Evolutionary conservation across 2,888 invertebrate species (phyloP).

Genomic region (Eremobia ochroleuca): DNA sequence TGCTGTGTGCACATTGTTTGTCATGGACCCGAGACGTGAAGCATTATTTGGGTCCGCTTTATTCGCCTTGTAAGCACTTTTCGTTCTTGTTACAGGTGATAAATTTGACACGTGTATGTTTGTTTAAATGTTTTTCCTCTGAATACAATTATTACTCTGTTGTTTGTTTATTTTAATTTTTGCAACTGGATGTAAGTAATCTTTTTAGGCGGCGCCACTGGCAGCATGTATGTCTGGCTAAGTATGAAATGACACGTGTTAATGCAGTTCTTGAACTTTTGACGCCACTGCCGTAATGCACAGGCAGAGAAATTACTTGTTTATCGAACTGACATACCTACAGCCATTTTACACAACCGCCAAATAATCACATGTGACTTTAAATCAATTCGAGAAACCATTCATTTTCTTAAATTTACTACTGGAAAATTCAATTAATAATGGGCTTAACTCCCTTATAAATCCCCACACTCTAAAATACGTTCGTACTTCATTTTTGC

Average conservation of each 20-base stretch:
- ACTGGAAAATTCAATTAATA: not conserved
- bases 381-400: not conserved
- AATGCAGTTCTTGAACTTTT: not conserved
- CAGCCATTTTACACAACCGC: not conserved
- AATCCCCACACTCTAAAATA: not conserved
- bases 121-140: slow-evolving; percentile 1
- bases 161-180: not conserved
- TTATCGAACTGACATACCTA: not conserved
- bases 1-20: slow-evolving; percentile 24
- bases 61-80: slow-evolving; percentile 15
- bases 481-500: not conserved
- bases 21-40: slow-evolving; percentile 10
- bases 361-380: not conserved
- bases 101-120: slow-evolving; percentile 31
- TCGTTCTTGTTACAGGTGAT: slow-evolving; percentile 30
- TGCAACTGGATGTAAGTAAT: not conserved
- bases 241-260: not conserved
- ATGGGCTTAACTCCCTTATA: not conserved
- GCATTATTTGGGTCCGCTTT: slow-evolving; percentile 25
- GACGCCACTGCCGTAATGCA: too few relatives aligned
- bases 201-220: too few relatives aligned
- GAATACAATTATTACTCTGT: not conserved
- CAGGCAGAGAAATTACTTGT: not conserved
- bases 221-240: not conserved
- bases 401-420: not conserved